phyloP scores from a whole-genome alignment of 2,888 invertebrate genomes.

The Cantharis lateralis region DNA sequence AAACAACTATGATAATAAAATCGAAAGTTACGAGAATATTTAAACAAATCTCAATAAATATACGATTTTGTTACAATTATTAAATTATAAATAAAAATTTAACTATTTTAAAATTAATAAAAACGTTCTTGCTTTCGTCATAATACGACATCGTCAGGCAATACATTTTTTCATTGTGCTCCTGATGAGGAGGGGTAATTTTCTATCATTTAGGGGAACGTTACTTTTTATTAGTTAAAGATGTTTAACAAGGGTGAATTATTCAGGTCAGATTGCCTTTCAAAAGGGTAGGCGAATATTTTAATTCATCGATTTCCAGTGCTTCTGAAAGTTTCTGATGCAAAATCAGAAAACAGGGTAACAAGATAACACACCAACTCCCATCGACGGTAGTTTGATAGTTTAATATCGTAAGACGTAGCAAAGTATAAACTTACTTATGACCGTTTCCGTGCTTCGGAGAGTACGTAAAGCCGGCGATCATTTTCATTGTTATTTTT shows the following conservation, averaged over 20 bases:
- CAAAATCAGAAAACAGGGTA: too few species aligned
- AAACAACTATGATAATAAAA: slow-evolving; percentile 1
- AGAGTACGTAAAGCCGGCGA: too few species aligned
- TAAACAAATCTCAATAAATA: not conserved
- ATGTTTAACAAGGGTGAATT: not conserved
- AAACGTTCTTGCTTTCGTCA: too few species aligned
- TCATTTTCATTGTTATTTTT: too few species aligned
- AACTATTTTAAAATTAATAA: not conserved
- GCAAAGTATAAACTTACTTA: too few species aligned
- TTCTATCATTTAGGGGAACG: not conserved
- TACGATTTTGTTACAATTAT: not conserved
- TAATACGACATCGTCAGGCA: not conserved
- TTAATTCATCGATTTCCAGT: not conserved
- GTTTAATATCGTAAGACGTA: too few species aligned
- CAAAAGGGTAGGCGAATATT: not conserved
- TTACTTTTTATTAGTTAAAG: not conserved
- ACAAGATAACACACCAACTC: too few species aligned
- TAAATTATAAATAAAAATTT: not conserved
- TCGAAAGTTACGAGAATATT: not conserved
- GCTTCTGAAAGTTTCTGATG: not conserved
- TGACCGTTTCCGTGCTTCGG: too few species aligned
- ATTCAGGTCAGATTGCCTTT: not conserved
- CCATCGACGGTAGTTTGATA: too few species aligned
- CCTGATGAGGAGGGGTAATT: not conserved
- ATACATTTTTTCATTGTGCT: not conserved